Percentiles rank a stretch among this genome's conserved stretches.
phyloP scores from a whole-genome alignment of 2,113 vertebrate species.

The Pterocles gutturalis region DNA sequence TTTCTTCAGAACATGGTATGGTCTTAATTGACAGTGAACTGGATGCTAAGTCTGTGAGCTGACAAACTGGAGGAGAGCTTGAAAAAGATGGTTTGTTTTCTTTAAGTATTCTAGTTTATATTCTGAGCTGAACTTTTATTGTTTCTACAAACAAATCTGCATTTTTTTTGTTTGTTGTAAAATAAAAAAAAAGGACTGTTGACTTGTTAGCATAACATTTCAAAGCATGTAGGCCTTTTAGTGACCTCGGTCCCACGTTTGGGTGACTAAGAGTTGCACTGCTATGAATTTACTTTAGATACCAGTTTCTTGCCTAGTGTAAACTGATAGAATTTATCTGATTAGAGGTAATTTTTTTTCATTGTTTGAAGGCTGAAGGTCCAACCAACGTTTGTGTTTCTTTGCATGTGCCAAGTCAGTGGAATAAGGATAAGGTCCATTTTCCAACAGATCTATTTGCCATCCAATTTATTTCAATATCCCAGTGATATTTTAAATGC shows the following conservation, averaged over 20 bases:
- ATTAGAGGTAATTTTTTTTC: background rate
- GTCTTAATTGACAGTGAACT: background rate
- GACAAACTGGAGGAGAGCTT: background rate
- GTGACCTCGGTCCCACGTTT: rapidly evolving
- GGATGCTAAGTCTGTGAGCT: background rate
- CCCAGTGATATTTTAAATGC: background rate
- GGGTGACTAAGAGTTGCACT: background rate
- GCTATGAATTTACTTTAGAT: background rate
- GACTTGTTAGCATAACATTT: background rate
- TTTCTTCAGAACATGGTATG: background rate
- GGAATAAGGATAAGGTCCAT: background rate
- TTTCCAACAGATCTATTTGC: background rate
- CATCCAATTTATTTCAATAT: background rate
- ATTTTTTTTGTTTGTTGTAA: background rate
- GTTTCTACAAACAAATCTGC: background rate
- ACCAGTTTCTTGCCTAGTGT: background rate
- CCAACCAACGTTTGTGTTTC: rapidly evolving
- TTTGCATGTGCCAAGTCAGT: background rate
- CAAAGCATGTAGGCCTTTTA: background rate
- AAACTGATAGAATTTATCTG: background rate
- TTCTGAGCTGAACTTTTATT: background rate
- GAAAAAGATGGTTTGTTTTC: background rate
- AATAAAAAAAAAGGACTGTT: background rate
- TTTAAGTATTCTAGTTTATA: background rate
- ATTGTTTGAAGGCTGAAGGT: background rate